phyloP scores from a whole-genome alignment of 2,797 vertebrate species.

The Dendrocincla tyrannina region DNA sequence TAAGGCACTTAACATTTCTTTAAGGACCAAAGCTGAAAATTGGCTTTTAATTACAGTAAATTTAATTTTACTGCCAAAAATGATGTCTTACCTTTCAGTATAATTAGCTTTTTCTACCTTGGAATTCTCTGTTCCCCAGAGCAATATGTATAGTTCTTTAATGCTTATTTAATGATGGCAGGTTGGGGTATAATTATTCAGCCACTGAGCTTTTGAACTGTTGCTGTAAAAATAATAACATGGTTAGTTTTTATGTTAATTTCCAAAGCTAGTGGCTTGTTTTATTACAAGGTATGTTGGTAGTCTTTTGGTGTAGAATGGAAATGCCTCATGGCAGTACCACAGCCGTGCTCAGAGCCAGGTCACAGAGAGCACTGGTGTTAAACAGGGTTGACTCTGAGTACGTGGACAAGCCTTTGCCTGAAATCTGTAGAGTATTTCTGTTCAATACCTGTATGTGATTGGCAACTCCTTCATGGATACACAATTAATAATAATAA shows the following conservation, averaged over 20 bases:
- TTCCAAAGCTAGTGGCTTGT: neutral
- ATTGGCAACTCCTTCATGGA: neutral
- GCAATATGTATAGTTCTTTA: neutral
- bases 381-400: neutral
- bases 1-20: neutral
- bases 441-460: neutral
- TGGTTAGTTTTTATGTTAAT: neutral
- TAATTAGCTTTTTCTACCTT: neutral
- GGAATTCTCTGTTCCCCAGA: neutral
- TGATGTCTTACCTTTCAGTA: neutral
- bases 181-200: conserved; percentile 20
- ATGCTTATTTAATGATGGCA: conserved; percentile 16
- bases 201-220: conserved; percentile 9
- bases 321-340: neutral
- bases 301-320: neutral
- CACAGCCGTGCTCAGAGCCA: neutral
- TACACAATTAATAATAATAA: neutral
- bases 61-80: neutral
- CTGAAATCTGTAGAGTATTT: neutral
- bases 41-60: neutral
- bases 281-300: neutral
- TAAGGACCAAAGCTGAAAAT: conserved; percentile 21
- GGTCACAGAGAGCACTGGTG: neutral
- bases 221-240: conserved; percentile 7
- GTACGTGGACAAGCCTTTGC: neutral